A percentile compares a stretch with the other conserved stretches of the same genome.
phyloP scores from a whole-genome alignment of 2,888 invertebrate species.

The Physocephala rufipes region DNA sequence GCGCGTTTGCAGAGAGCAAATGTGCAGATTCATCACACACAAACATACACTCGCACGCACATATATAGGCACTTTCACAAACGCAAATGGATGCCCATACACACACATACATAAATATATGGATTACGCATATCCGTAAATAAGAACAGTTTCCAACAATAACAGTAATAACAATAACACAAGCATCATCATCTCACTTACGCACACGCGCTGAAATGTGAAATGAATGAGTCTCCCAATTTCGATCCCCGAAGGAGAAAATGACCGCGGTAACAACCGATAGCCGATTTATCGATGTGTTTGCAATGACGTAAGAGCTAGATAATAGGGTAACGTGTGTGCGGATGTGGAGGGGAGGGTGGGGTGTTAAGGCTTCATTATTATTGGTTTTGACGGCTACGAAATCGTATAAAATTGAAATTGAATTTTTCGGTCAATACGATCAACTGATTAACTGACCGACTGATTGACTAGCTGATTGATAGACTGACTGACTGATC shows the following conservation, averaged over 20 bases:
- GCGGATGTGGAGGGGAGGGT: neutral
- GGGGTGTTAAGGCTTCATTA: constrained; percentile 1
- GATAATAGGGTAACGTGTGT: neutral
- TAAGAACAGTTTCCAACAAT: neutral
- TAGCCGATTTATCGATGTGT: no score
- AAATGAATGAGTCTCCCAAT: neutral
- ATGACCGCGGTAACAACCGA: no score
- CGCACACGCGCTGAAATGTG: neutral
- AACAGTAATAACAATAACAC: neutral
- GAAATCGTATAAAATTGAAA: constrained; percentile 6
- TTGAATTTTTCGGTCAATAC: constrained; percentile 6
- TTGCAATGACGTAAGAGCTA: no score
- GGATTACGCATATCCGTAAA: neutral
- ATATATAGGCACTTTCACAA: no score
- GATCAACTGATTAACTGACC: neutral
- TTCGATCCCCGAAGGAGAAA: no score
- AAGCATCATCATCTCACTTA: neutral
- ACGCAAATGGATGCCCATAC: no score
- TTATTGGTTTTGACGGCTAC: constrained; percentile 25
- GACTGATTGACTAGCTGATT: neutral
- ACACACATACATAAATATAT: no score
- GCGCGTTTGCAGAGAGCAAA: no score
- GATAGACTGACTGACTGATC: neutral
- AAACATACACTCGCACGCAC: no score
- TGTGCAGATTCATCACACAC: no score